These are phyloP conservation scores for Chalcis sispes DNA, from an alignment of 2,888 invertebrate species.

Conservation along the genomic window DNA sequence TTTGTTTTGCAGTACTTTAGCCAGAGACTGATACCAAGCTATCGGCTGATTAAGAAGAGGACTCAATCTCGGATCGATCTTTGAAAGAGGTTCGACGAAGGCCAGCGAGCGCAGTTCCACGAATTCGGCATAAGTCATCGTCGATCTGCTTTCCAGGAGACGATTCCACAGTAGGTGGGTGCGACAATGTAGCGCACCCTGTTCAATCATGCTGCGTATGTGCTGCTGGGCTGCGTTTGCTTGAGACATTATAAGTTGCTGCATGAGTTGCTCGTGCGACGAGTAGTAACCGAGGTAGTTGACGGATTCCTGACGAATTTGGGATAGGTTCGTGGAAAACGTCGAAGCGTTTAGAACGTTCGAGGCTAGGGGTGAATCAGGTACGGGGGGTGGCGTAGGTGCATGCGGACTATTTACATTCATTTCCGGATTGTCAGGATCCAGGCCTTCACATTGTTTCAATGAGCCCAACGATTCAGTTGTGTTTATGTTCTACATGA, in stretches of 20 bases:
- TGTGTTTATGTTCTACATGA: constrained; percentile 2
- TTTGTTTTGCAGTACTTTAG: constrained; percentile 79
- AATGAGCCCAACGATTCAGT: constrained; percentile 23
- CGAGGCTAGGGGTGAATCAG: constrained; percentile 69
- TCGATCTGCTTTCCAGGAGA: constrained; percentile 77
- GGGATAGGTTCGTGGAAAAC: constrained; percentile 66
- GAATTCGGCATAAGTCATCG: constrained; percentile 81
- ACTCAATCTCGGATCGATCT: constrained; percentile 79
- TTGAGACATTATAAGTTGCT: constrained; percentile 80
- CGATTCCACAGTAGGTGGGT: constrained; percentile 85
- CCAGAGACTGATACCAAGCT: constrained; percentile 81
- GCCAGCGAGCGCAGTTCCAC: constrained; percentile 81
- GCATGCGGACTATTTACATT: constrained; percentile 59
- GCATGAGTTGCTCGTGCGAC: constrained; percentile 82
- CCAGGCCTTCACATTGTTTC: constrained; percentile 39
- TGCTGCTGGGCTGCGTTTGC: constrained; percentile 78
- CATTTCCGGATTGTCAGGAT: constrained; percentile 55
- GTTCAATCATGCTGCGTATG: constrained; percentile 80
- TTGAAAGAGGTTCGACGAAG: constrained; percentile 78
- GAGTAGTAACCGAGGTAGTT: constrained; percentile 85
- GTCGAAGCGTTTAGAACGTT: constrained; percentile 61
- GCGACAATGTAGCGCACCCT: constrained; percentile 83
- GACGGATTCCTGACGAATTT: constrained; percentile 80
- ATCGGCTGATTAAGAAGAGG: constrained; percentile 81
- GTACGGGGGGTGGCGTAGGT: constrained; percentile 73